These are phyloP conservation scores for Melieria omissa DNA, from an alignment of 2,888 invertebrate species.

Conservation along the genomic window DNA sequence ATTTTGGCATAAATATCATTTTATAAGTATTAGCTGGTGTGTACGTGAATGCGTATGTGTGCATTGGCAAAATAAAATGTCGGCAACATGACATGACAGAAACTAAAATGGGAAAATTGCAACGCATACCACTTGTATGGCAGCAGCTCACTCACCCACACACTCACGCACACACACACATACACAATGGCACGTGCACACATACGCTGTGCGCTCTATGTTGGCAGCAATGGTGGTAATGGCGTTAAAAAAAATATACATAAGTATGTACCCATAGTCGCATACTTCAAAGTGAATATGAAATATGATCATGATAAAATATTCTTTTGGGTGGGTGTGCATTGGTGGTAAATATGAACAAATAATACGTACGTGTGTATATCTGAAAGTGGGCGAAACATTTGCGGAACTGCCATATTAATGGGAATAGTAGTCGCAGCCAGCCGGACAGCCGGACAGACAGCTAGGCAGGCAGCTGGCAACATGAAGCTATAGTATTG, in stretches of 20 bases:
- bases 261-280: background rate
- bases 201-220: background rate
- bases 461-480: too few relatives aligned
- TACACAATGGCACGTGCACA: conserved; percentile 2
- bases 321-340: too few relatives aligned
- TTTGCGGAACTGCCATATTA: too few relatives aligned
- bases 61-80: background rate
- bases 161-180: background rate
- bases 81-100: conserved; percentile 5
- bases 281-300: conserved; percentile 24
- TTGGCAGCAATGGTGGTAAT: background rate
- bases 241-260: background rate
- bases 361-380: too few relatives aligned
- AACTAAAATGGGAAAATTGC: conserved; percentile 5
- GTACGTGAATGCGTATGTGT: background rate
- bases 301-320: conserved; percentile 20
- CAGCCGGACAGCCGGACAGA: too few relatives aligned
- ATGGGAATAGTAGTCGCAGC: too few relatives aligned
- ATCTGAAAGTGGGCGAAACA: too few relatives aligned
- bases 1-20: background rate
- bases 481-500: too few relatives aligned
- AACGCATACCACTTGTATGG: background rate
- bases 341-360: too few relatives aligned
- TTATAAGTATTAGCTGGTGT: background rate
- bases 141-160: background rate